Percentiles rank a stretch among this genome's conserved stretches.
Conservation (phyloP, 2,888 invertebrate species). For the Iselma pallidipennis region DNA sequence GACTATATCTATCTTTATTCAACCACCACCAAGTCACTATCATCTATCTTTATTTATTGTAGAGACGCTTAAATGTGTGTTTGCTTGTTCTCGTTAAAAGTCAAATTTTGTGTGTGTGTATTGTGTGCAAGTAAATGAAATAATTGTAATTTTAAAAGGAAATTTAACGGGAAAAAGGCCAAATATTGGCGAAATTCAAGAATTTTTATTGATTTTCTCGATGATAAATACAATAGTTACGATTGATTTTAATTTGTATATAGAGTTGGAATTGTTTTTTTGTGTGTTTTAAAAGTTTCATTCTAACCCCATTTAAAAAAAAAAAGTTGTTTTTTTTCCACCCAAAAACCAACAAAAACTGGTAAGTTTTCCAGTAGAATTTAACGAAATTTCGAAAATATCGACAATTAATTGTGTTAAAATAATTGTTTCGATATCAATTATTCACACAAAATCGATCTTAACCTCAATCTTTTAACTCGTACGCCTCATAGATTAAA, state of each 20-base stretch:
- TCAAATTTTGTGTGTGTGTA: not conserved
- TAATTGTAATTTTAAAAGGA: too few species aligned
- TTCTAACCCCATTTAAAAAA: not conserved
- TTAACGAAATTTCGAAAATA: not conserved
- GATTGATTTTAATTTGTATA: too few species aligned
- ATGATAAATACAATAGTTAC: too few species aligned
- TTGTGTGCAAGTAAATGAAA: not conserved
- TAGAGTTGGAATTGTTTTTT: too few species aligned
- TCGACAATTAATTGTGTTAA: not conserved
- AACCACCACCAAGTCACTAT: not conserved
- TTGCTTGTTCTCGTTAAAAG: constrained; percentile 1
- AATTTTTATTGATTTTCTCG: too few species aligned
- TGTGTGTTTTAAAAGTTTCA: not conserved
- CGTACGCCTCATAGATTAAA: not conserved
- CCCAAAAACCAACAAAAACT: not conserved
- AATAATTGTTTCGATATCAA: not conserved
- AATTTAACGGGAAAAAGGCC: too few species aligned
- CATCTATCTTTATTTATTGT: not conserved
- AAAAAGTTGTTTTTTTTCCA: not conserved
- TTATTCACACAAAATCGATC: not conserved
- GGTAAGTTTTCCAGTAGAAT: not conserved
- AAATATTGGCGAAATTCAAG: too few species aligned
- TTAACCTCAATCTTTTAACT: not conserved
- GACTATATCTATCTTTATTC: not conserved
- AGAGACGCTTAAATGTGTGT: not conserved